Evolutionary conservation across 2,113 vertebrate genomes (phyloP).

Genomic region (Alligator sinensis): DNA sequence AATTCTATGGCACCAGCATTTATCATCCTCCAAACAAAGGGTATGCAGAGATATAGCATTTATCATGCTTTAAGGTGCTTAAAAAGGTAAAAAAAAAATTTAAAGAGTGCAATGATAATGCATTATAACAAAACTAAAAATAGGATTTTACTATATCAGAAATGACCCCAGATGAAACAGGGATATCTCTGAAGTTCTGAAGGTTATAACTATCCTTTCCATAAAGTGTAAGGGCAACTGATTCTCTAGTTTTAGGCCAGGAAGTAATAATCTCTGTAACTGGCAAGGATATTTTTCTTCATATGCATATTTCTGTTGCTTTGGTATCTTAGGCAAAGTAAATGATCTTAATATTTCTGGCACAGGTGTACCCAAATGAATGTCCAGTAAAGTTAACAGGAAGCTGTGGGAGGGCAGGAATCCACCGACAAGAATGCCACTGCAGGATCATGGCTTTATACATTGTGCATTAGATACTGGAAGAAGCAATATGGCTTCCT

Average conservation of each 20-base stretch:
- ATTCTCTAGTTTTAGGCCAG: not conserved
- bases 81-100: too few species aligned
- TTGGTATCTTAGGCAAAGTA: too few species aligned
- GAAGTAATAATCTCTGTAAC: not conserved
- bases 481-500: not conserved
- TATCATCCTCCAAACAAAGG: not conserved
- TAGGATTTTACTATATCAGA: too few species aligned
- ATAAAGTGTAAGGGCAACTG: not conserved
- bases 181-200: too few species aligned
- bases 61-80: too few species aligned
- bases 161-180: too few species aligned
- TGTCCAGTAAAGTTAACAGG: not conserved
- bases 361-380: not conserved
- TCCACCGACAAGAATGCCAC: not conserved
- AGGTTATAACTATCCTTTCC: too few species aligned
- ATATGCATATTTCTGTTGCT: not conserved
- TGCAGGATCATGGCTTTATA: not conserved
- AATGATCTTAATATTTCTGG: too few species aligned
- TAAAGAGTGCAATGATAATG: too few species aligned
- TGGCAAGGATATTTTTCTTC: not conserved
- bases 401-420: not conserved
- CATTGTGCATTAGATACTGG: not conserved
- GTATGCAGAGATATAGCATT: too few species aligned
- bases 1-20: not conserved
- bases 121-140: too few species aligned